phyloP scores from a whole-genome alignment of 2,888 invertebrate genomes.

The Nemurella pictetii region DNA sequence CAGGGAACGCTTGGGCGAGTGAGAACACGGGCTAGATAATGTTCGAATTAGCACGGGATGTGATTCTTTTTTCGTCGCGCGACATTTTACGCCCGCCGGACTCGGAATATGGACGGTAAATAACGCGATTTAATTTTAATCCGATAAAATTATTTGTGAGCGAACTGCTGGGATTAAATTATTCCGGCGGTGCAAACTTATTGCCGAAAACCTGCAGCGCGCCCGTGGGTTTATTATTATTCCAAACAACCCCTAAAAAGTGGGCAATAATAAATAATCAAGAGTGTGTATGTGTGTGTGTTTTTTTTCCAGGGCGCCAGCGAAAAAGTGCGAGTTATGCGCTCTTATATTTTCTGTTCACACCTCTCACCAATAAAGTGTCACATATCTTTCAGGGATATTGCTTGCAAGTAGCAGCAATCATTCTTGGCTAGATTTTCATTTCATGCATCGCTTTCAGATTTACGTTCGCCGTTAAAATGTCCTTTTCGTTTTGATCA shows the following conservation, averaged over 20 bases:
- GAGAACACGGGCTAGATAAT: background rate
- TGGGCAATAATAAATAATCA: background rate
- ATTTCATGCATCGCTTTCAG: background rate
- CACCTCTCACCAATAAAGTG: background rate
- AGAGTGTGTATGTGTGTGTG: background rate
- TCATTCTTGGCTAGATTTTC: background rate
- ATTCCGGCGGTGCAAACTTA: background rate
- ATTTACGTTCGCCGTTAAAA: too few relatives aligned
- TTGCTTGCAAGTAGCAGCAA: background rate
- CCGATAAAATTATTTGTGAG: background rate
- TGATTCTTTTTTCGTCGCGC: background rate
- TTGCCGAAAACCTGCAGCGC: background rate
- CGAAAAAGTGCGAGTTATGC: background rate
- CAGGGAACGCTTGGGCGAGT: background rate
- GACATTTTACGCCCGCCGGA: background rate
- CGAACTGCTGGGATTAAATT: background rate
- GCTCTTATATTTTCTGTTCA: background rate
- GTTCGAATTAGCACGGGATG: background rate
- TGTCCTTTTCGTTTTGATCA: too few relatives aligned
- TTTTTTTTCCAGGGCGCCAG: background rate
- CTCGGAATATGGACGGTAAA: background rate
- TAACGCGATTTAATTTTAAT: background rate
- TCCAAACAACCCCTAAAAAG: background rate
- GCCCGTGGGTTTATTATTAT: background rate
- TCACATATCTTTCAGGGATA: constrained; percentile 11